These are phyloP conservation scores for Harpegnathos saltator DNA, from an alignment of 1,140 invertebrate genomes.

Conservation along the genomic window DNA sequence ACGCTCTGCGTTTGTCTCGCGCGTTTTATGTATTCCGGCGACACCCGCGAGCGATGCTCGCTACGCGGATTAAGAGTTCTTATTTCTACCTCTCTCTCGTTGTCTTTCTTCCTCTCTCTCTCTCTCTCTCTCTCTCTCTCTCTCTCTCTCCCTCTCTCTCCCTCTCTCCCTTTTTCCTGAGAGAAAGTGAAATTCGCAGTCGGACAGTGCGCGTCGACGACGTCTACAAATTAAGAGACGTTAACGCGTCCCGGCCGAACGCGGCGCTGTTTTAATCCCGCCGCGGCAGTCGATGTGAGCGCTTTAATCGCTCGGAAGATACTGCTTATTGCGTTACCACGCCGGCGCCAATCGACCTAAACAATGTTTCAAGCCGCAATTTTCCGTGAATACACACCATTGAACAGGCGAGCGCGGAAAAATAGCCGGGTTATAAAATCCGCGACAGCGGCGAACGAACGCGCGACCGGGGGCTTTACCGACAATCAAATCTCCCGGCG, in stretches of 20 bases:
- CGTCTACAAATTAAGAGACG: too few relatives aligned
- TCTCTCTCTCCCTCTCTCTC: too few relatives aligned
- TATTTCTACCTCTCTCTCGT: too few relatives aligned
- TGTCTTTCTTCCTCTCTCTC: too few relatives aligned
- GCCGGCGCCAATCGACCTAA: not conserved
- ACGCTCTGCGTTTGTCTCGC: not conserved
- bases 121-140: too few relatives aligned
- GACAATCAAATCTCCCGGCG: conserved; percentile 63
- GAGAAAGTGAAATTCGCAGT: not conserved
- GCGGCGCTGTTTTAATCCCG: not conserved
- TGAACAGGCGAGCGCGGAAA: conserved; percentile 14
- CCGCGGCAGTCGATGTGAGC: not conserved
- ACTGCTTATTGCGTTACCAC: conserved; percentile 15
- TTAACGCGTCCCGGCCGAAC: too few relatives aligned
- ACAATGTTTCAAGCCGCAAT: conserved; percentile 34
- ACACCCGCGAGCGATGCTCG: too few relatives aligned
- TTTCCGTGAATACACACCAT: conserved; percentile 29
- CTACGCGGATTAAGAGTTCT: too few relatives aligned
- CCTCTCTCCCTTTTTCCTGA: too few relatives aligned
- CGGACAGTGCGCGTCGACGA: not conserved
- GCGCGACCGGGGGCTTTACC: not conserved
- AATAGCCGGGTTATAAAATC: conserved; percentile 52
- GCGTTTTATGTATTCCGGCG: too few relatives aligned
- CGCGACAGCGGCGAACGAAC: conserved; percentile 25
- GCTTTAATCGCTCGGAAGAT: conserved; percentile 43